phyloP scores from a whole-genome alignment of 2,113 vertebrate species.

The Leucosticte australis region DNA sequence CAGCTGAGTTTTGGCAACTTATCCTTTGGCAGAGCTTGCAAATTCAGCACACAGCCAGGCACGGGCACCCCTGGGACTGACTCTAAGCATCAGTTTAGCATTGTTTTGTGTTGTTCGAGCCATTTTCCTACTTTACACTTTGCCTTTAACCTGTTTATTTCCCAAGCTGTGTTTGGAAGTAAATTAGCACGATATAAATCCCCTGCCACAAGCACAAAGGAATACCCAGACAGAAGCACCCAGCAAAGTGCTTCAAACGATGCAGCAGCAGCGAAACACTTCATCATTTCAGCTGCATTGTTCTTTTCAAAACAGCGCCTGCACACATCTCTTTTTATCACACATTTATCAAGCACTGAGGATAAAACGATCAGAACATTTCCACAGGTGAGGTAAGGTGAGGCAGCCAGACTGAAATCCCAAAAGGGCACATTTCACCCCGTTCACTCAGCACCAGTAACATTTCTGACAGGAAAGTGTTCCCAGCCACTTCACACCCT shows the following conservation, averaged over 20 bases:
- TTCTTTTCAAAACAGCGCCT: neutral
- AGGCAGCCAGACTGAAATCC: neutral
- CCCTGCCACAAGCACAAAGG: neutral
- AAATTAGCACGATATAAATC: neutral
- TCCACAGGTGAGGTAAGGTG: neutral
- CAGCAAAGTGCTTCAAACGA: neutral
- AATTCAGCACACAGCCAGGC: neutral
- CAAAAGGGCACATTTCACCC: neutral
- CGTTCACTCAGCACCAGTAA: neutral
- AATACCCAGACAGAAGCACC: neutral
- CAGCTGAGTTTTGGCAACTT: conserved; percentile 32
- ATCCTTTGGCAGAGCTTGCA: neutral
- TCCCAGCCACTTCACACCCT: neutral
- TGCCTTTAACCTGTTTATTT: conserved; percentile 17
- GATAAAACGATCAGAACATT: neutral
- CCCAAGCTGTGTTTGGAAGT: neutral
- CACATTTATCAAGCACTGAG: neutral
- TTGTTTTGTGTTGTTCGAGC: neutral
- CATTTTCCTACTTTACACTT: conserved; percentile 7
- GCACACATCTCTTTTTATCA: neutral
- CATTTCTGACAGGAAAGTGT: neutral
- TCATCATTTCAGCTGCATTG: neutral
- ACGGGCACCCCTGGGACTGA: neutral
- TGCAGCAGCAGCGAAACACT: neutral
- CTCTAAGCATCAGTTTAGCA: neutral